phyloP scores from a whole-genome alignment of 2,113 vertebrate genomes.

The Parotia lawesii region DNA sequence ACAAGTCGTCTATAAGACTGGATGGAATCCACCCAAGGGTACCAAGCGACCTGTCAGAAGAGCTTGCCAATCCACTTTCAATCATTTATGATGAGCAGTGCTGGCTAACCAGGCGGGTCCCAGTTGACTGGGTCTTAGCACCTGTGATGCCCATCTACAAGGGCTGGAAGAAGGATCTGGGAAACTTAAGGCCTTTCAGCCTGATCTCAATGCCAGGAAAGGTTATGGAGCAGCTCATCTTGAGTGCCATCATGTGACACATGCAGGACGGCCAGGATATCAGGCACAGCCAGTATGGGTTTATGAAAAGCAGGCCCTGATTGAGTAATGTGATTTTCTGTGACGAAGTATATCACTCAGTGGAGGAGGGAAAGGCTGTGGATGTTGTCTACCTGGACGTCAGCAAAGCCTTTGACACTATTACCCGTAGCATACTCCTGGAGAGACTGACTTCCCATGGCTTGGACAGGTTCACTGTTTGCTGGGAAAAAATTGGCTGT shows the following conservation, averaged over 20 bases:
- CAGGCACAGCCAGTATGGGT: not conserved
- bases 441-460: not conserved
- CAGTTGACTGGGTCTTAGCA: not conserved
- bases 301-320: not conserved
- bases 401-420: not conserved
- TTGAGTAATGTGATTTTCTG: not conserved
- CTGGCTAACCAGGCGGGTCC: not conserved
- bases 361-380: not conserved
- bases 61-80: not conserved
- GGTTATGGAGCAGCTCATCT: not conserved
- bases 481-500: not conserved
- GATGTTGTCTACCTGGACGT: not conserved
- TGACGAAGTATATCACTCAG: not conserved
- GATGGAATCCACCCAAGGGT: not conserved
- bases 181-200: not conserved
- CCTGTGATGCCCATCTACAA: not conserved
- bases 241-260: not conserved
- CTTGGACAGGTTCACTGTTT: not conserved
- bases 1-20: not conserved
- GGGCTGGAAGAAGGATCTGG: not conserved
- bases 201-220: not conserved
- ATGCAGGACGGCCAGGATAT: not conserved
- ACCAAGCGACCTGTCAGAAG: not conserved
- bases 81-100: not conserved
- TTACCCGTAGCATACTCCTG: not conserved